Evolutionary conservation across 2,888 invertebrate genomes (phyloP), one percentile per base, ranked within the genome.

Genomic region (Amaurobius ferox): DNA sequence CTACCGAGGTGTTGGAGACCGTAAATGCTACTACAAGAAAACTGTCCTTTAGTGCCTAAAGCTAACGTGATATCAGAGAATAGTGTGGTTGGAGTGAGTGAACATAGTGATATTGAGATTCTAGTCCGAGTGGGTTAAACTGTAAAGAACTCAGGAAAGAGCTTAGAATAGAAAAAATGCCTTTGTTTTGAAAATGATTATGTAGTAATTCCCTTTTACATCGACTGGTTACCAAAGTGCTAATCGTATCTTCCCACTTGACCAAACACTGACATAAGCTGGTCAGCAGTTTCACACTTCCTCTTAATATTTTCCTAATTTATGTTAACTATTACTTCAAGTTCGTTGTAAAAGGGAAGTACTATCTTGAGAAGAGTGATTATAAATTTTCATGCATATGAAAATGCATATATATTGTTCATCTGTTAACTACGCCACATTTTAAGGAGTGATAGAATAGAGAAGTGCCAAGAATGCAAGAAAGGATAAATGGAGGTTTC

Each of bases 41-140:
- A 74, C 39, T 79, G 79, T 72, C 86, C 79, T 76, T 79, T 86
- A 86, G 86, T 86, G 86, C 86, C 86, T 86, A 79, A 86, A 79
- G 86, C 76, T 79, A 79, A 79, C 79, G 86, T 86, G 86, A 86
- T 86, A 86, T 68, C 78, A 86, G 70, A 62, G 68, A 79, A 79
- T 19, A 67, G 40, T 40, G 39, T 35, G 68, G 55, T 35, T 61
- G 26, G 55, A 78, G 35, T 40, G 35, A 72, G 23, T 61, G 39
- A 61, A 44, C 32, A 68, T 55, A 23, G 23, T 55, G 19, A 11
- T 23, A 23, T 23, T 55, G 55, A 23, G 23, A 55, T 55, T 55
- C 55, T 55, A 55, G 55, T 55, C 55, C 55, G 23, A 3, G 55
- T 55, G 55, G 23, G 55, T 55, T 23, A 23, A 1, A 80, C 67